Conservation (phyloP, 2,113 vertebrate species). For the Anolis sagrei region DNA sequence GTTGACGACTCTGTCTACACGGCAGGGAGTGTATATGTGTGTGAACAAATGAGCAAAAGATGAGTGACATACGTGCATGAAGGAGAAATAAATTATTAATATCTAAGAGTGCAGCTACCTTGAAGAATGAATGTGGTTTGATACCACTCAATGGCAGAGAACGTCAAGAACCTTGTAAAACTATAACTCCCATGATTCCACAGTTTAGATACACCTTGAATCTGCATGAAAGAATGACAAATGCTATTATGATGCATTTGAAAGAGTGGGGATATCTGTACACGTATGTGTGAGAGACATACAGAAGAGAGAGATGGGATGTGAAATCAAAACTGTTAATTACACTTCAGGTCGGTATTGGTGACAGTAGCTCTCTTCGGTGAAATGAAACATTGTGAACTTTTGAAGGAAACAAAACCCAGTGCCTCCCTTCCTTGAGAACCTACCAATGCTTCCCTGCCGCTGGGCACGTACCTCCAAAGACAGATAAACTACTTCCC, state of each 20-base stretch:
- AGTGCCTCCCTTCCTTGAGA: constrained; percentile 57
- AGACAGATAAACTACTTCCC: constrained; percentile 64
- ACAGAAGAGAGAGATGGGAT: background rate
- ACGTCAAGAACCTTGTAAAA: too few species aligned
- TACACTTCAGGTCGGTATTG: background rate
- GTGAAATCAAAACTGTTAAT: background rate
- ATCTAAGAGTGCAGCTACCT: too few species aligned
- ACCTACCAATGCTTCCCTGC: constrained; percentile 58
- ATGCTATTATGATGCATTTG: background rate
- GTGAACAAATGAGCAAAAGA: background rate
- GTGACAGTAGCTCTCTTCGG: background rate
- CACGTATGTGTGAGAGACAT: background rate
- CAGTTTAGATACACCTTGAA: too few species aligned
- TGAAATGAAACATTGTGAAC: constrained; percentile 18
- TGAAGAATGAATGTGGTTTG: too few species aligned
- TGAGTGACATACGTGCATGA: background rate
- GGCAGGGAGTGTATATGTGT: background rate
- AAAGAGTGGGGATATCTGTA: background rate
- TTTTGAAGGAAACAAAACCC: constrained; percentile 52
- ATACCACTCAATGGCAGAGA: too few species aligned
- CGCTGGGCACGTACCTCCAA: constrained; percentile 64
- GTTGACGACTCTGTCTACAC: background rate
- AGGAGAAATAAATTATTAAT: too few species aligned
- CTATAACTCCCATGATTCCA: too few species aligned
- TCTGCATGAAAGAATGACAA: too few species aligned